These are phyloP conservation scores for Oreamnos americanus DNA, from an alignment of 2,113 vertebrate species.

Conservation along the genomic window DNA sequence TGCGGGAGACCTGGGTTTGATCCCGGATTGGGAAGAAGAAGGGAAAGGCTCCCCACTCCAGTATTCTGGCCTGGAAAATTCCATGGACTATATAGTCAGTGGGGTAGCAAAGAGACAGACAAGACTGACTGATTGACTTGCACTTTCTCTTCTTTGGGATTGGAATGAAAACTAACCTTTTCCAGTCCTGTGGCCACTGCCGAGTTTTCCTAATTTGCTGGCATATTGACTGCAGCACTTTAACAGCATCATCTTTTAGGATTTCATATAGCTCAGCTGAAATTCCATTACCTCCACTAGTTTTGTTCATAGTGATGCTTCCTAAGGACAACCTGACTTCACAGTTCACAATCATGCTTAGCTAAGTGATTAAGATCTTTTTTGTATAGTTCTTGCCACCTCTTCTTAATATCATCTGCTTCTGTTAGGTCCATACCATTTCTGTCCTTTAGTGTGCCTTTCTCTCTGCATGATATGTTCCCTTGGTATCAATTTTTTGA, in stretches of 20 bases:
- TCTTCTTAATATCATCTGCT: not conserved
- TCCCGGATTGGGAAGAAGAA: not conserved
- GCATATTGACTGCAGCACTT: not conserved
- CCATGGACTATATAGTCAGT: not conserved
- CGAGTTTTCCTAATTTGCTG: not conserved
- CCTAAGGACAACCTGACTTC: not conserved
- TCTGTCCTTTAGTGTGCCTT: not conserved
- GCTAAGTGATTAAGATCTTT: not conserved
- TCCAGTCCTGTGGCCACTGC: not conserved
- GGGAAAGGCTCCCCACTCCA: not conserved
- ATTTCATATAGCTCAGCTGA: not conserved
- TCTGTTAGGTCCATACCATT: not conserved
- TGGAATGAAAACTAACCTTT: not conserved
- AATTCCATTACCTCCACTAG: not conserved
- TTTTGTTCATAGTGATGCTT: not conserved
- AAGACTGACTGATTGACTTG: not conserved
- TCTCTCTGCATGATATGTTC: not conserved
- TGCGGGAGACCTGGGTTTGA: not conserved
- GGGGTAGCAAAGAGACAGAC: not conserved
- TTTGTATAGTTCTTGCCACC: not conserved
- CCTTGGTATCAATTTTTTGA: not conserved
- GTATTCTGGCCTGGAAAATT: not conserved
- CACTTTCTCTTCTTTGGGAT: not conserved
- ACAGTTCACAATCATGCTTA: not conserved
- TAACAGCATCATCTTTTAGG: not conserved